Base-by-base conservation (phyloP, 2,888 invertebrate genomes). In the Megalurothrips usitatus region DNA sequence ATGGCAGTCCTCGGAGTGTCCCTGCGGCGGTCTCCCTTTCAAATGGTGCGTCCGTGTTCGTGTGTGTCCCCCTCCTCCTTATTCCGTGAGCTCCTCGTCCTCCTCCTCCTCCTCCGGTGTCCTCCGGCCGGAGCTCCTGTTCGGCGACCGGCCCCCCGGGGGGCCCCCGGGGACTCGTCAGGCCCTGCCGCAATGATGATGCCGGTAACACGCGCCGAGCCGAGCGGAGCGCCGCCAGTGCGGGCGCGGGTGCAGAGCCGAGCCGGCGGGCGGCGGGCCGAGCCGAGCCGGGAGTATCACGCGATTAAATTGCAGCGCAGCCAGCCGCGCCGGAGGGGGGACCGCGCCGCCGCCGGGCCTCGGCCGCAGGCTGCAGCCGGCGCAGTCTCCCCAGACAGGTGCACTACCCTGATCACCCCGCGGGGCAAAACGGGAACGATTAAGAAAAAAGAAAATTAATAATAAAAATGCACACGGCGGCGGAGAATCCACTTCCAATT, bases 181-280 rank as follows among this genome's bases (percentile, higher is more conserved):
- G 52, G 81, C 48, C 52, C 34, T 78, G 81, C 78, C 78, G 79
- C 79, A 78, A 81, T 78, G 78, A 79, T 34, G 26, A 26, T n/a
- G 49, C 34, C 3, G 81, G 81, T 78, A 78, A 81, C 47, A 79
- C 17, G 79, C 79, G 81, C 79, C 75, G 81, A 23, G 78, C 28
- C 11, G 75, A 34, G 58, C 43, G n/a, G 43, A 78, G 78, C 47
- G 75, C 49, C 28, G 52, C 68, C 26, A 26, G 58, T 19, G 19
- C 58, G 52, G 10, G 19, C 49, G 49, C 10, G 12, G 49, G 49
- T 11, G 49, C 52, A 19, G 52, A 52, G 52, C 52, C 52, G 52
- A 52, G 52, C 52, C 52, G 52, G 52, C 14, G 12, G 14, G 10
- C 14, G 52, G 12, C 52, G 52, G 52, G 52, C 52, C 52, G 52